phyloP scores from a whole-genome alignment of 2,113 vertebrate species.

The Columba janthina region DNA sequence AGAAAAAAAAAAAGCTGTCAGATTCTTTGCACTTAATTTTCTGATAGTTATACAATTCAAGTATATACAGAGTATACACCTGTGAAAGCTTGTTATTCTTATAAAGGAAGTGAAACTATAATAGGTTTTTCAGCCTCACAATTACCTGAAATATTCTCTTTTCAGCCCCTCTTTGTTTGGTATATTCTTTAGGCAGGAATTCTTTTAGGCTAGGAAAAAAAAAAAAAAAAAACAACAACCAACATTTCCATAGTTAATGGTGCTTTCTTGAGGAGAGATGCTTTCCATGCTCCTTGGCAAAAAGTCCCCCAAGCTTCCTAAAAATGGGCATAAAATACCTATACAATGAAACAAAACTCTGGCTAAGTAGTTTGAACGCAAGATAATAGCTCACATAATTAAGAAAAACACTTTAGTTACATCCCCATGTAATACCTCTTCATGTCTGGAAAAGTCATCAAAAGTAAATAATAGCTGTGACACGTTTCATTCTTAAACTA shows the following conservation, averaged over 20 bases:
- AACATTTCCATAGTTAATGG: background rate
- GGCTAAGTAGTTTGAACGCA: background rate
- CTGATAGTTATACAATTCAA: background rate
- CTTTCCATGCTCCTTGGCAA: background rate
- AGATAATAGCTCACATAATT: background rate
- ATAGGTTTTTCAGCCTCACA: background rate
- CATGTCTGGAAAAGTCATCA: background rate
- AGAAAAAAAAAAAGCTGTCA: background rate
- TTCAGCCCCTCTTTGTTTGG: conserved; percentile 84
- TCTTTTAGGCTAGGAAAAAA: conserved; percentile 77
- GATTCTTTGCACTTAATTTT: background rate
- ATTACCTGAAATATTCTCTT: conserved; percentile 86
- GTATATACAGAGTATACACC: background rate
- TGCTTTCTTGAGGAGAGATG: background rate
- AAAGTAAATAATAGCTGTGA: background rate
- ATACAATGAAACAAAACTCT: background rate
- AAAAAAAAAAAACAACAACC: background rate
- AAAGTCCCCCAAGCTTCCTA: background rate
- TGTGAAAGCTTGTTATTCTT: background rate
- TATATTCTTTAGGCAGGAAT: conserved; percentile 86
- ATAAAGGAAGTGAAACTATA: background rate
- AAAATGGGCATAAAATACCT: background rate
- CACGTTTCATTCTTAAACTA: background rate
- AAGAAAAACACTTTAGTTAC: background rate
- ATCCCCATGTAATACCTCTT: background rate